These are phyloP conservation scores for Habrosyne pyritoides DNA, from an alignment of 2,888 invertebrate species.

Conservation along the genomic window DNA sequence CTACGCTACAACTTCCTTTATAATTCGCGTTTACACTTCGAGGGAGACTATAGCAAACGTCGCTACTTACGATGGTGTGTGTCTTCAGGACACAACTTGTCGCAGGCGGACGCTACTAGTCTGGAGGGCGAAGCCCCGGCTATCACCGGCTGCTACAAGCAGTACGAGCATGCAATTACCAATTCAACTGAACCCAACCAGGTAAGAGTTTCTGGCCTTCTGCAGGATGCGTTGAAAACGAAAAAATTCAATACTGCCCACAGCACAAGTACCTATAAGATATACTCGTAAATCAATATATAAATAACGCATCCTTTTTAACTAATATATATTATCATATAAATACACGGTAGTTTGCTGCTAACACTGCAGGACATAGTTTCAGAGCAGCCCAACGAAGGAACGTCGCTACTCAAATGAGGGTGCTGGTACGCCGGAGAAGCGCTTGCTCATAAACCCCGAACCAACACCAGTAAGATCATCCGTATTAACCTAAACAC, in stretches of 20 bases:
- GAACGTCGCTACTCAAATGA: constrained; percentile 77
- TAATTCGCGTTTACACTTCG: constrained; percentile 46
- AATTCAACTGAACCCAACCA: constrained; percentile 68
- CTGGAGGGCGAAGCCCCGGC: constrained; percentile 90
- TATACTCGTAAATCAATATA: no score
- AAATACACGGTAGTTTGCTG: constrained; percentile 42
- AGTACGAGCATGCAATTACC: constrained; percentile 87
- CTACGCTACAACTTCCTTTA: constrained; percentile 44
- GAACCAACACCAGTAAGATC: constrained; percentile 79
- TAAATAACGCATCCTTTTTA: constrained; percentile 15
- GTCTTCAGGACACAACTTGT: constrained; percentile 94
- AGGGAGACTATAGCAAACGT: constrained; percentile 59
- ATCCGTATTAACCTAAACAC: not conserved
- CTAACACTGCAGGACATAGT: constrained; percentile 70
- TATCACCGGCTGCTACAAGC: constrained; percentile 90
- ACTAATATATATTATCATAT: constrained; percentile 31
- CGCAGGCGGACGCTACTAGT: constrained; percentile 94
- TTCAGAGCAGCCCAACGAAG: constrained; percentile 79
- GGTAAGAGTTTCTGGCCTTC: constrained; percentile 50
- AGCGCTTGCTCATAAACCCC: constrained; percentile 80
- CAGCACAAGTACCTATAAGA: no score
- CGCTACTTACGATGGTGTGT: constrained; percentile 80
- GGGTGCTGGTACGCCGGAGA: constrained; percentile 76
- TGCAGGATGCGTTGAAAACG: constrained; percentile 55
- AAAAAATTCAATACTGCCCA: no score